Conservation (phyloP, 1,140 invertebrate species). For the Lucilia cuprina region DNA sequence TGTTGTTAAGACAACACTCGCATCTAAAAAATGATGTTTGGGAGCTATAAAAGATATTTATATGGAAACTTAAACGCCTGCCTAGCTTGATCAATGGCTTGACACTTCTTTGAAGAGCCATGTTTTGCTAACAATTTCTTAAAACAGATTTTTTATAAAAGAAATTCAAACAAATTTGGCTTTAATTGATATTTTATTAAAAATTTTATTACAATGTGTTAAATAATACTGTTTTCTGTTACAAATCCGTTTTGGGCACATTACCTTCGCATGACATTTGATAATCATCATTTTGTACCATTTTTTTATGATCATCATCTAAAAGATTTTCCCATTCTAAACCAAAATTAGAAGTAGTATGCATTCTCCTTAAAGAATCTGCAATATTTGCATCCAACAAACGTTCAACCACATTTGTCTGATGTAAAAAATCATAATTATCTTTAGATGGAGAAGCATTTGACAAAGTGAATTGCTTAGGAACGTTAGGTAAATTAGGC, state of each 20-base stretch:
- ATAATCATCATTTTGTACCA: constrained; percentile 43
- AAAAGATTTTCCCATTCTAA: constrained; percentile 46
- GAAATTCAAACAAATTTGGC: no score
- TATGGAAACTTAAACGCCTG: no score
- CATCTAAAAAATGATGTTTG: no score
- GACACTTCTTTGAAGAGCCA: no score
- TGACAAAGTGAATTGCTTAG: not conserved
- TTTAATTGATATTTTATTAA: no score
- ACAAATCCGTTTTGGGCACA: not conserved
- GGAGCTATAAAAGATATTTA: no score
- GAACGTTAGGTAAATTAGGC: not conserved
- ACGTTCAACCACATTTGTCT: constrained; percentile 53
- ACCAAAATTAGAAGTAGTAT: constrained; percentile 27
- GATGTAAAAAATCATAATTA: constrained; percentile 19
- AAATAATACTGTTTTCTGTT: not conserved
- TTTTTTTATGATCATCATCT: constrained; percentile 56
- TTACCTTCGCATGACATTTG: not conserved
- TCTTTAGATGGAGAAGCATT: not conserved
- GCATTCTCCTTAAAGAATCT: constrained; percentile 53
- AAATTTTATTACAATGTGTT: no score
- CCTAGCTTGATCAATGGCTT: no score
- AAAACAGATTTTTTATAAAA: no score
- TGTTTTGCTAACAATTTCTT: no score
- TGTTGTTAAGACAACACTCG: no score
- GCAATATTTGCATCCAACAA: constrained; percentile 57